Evolutionary conservation across 2,888 invertebrate genomes (phyloP).

Genomic region (Aphrophora alni): DNA sequence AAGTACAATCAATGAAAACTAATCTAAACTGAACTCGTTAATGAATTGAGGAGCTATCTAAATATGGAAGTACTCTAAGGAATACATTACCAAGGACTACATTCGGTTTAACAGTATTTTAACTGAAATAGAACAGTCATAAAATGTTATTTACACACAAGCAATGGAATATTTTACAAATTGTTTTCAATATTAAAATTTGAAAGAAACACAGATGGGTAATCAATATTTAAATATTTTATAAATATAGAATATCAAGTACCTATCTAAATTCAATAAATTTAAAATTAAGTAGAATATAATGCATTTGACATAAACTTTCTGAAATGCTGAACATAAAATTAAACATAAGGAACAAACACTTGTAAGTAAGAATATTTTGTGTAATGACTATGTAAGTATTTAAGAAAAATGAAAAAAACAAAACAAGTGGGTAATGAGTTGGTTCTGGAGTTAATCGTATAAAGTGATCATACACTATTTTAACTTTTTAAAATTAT

Average conservation of each 20-base stretch:
- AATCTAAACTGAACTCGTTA: neutral
- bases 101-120: neutral
- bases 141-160: neutral
- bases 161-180: neutral
- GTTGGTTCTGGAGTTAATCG: no score
- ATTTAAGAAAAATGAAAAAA: no score
- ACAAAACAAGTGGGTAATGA: no score
- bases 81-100: neutral
- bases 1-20: neutral
- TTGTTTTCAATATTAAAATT: neutral
- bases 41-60: neutral
- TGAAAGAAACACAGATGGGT: neutral
- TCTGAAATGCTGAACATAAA: no score
- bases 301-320: no score
- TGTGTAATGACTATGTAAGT: no score
- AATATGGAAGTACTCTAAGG: neutral
- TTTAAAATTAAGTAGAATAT: no score
- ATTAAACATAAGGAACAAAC: no score
- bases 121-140: neutral
- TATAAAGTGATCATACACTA: no score
- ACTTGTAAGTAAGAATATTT: no score
- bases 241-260: neutral
- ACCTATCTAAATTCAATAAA: no score
- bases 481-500: no score
- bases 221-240: neutral